Evolutionary conservation across 92 coral and sea anemone species (phyloP).

Genomic region (Pocillopora meandrina): DNA sequence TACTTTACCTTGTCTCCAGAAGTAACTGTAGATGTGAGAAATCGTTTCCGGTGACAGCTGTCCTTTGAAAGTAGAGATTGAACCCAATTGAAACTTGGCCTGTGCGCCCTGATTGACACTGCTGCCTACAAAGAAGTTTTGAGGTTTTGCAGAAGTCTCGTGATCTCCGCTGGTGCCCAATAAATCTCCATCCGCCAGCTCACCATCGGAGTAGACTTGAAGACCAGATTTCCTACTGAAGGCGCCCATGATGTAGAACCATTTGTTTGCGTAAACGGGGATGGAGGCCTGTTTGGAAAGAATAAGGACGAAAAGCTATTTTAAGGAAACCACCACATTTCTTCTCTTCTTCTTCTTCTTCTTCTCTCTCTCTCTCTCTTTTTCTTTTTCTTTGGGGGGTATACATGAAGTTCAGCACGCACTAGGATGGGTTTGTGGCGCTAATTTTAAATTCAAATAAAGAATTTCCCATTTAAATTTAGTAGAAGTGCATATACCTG

Average conservation of each 20-base stretch:
- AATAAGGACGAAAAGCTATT: neutral
- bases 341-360: too few relatives aligned
- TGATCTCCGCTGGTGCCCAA: conserved; percentile 56
- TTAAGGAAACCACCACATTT: neutral
- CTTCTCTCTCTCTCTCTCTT: too few relatives aligned
- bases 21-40: conserved; percentile 69
- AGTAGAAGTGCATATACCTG: conserved; percentile 43
- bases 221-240: conserved; percentile 85
- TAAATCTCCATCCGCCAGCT: conserved; percentile 36
- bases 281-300: conserved; percentile 63
- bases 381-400: too few relatives aligned
- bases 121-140: conserved; percentile 84
- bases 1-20: conserved; percentile 87
- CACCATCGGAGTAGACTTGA: conserved; percentile 69
- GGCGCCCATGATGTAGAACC: conserved; percentile 81
- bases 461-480: too few relatives aligned
- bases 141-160: conserved; percentile 36
- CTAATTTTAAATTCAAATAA: too few relatives aligned
- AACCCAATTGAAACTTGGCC: conserved; percentile 66
- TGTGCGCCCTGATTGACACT: conserved; percentile 61
- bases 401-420: too few relatives aligned
- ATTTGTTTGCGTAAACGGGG: conserved; percentile 56
- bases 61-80: conserved; percentile 75
- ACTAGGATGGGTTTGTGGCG: too few relatives aligned
- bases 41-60: conserved; percentile 66